phyloP scores from a whole-genome alignment of 2,797 vertebrate species.

The Arnoldichthys spilopterus region DNA sequence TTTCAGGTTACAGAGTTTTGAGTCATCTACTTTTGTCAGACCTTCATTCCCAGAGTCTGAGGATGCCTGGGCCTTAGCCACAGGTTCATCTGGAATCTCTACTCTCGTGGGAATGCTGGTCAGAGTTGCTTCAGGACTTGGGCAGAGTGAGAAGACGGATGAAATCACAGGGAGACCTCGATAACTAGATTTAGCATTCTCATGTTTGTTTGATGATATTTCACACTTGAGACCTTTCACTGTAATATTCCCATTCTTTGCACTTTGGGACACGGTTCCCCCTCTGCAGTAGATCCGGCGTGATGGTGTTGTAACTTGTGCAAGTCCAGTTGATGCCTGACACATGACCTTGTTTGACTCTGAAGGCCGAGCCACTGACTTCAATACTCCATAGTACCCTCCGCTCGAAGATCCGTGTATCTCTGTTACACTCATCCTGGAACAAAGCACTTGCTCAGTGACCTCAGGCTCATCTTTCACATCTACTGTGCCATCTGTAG shows the following conservation, averaged over 20 bases:
- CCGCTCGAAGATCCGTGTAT: constrained; percentile 48
- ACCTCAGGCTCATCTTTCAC: constrained; percentile 64
- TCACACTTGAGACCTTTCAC: constrained; percentile 48
- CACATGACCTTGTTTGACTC: constrained; percentile 45
- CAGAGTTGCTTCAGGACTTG: constrained; percentile 61
- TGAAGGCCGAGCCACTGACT: constrained; percentile 41
- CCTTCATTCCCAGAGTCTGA: constrained; percentile 31
- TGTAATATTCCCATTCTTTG: constrained; percentile 18
- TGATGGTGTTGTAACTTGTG: constrained; percentile 23
- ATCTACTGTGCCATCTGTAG: constrained; percentile 40
- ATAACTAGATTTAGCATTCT: constrained; percentile 44
- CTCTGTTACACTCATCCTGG: constrained; percentile 43
- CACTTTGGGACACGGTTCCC: constrained; percentile 11
- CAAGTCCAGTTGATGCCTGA: constrained; percentile 9
- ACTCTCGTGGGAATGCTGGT: constrained; percentile 25
- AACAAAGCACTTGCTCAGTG: constrained; percentile 8
- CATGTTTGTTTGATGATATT: constrained; percentile 18
- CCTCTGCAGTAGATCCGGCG: constrained; percentile 36
- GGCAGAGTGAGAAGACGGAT: constrained; percentile 91
- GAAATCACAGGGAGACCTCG: constrained; percentile 90
- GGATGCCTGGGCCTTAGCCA: constrained; percentile 10
- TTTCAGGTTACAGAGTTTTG: constrained; percentile 24
- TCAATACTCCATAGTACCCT: neutral
- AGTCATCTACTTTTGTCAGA: neutral
- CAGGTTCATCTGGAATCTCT: constrained; percentile 47